A percentile compares a stretch with the other conserved stretches of the same genome.
Evolutionary conservation across 2,888 invertebrate genomes (phyloP).

Genomic region (Tineola bisselliella): DNA sequence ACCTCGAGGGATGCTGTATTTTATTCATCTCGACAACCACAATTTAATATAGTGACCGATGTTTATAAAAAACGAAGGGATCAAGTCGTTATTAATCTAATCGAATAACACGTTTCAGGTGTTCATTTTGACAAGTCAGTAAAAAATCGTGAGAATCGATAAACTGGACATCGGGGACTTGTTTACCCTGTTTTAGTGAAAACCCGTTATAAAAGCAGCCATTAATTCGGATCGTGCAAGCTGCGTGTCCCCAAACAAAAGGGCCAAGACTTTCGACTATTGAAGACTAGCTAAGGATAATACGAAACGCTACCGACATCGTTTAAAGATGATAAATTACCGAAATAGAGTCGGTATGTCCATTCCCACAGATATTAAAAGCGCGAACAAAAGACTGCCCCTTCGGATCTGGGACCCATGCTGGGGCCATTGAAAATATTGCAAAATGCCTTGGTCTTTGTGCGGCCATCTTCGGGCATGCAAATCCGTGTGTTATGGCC

Average conservation of each 20-base stretch:
- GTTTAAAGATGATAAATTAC: constrained; percentile 69
- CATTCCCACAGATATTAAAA: constrained; percentile 69
- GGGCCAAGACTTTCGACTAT: constrained; percentile 6
- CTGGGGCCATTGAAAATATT: constrained; percentile 61
- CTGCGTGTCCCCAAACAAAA: constrained; percentile 1
- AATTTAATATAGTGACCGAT: not conserved
- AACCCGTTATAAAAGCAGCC: constrained; percentile 10
- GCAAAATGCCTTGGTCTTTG: constrained; percentile 53
- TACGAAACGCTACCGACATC: constrained; percentile 21
- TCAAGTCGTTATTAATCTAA: not conserved
- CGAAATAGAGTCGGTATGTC: constrained; percentile 64
- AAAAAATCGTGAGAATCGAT: not conserved
- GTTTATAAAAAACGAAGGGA: not conserved
- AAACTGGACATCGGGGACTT: not conserved
- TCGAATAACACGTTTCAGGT: not conserved
- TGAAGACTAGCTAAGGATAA: not conserved
- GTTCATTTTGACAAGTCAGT: not conserved
- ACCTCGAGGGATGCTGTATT: constrained; percentile 11
- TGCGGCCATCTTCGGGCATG: constrained; percentile 35
- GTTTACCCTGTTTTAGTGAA: not conserved
- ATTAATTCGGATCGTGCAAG: constrained; percentile 17
- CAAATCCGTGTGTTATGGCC: constrained; percentile 45
- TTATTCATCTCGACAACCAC: not conserved
- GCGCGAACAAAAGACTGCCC: constrained; percentile 52
- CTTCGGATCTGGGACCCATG: constrained; percentile 47